A percentile compares a stretch with the other conserved stretches of the same genome.
Conservation (phyloP, 1,140 invertebrate genomes). For the Lepidostoma basale region DNA sequence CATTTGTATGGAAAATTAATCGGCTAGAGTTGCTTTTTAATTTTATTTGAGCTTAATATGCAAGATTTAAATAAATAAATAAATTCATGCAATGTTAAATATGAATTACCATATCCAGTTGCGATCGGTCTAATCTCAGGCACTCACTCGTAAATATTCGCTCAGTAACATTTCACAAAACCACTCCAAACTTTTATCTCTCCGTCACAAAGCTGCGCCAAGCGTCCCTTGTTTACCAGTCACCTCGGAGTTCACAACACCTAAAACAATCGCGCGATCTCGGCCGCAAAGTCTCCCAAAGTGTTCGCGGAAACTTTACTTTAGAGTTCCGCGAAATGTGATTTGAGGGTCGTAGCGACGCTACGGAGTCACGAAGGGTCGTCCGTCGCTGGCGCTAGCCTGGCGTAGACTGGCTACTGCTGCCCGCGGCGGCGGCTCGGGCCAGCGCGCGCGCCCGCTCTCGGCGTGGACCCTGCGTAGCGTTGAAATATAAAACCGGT, state of each 20-base stretch:
- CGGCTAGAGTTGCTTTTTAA: too few species aligned
- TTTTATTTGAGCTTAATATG: too few species aligned
- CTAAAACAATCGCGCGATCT: neutral
- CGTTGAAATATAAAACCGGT: too few species aligned
- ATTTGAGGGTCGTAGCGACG: too few species aligned
- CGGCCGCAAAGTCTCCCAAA: neutral
- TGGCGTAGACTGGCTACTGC: neutral
- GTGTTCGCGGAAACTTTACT: too few species aligned
- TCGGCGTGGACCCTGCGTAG: neutral
- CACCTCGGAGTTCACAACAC: neutral
- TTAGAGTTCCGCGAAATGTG: too few species aligned
- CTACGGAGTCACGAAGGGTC: neutral
- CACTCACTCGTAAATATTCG: neutral
- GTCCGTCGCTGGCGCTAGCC: neutral
- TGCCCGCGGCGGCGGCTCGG: neutral
- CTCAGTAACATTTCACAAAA: slow-evolving; percentile 2
- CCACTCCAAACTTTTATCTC: neutral
- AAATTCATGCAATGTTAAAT: too few species aligned
- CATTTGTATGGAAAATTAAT: too few species aligned
- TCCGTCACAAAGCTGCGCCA: neutral
- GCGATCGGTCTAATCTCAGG: neutral
- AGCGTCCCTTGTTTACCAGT: neutral
- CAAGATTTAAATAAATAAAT: too few species aligned
- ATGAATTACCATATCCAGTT: neutral
- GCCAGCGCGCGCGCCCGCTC: neutral